Base-by-base conservation (phyloP, 2,888 invertebrate species). In the Caenorhabditis afra region DNA sequence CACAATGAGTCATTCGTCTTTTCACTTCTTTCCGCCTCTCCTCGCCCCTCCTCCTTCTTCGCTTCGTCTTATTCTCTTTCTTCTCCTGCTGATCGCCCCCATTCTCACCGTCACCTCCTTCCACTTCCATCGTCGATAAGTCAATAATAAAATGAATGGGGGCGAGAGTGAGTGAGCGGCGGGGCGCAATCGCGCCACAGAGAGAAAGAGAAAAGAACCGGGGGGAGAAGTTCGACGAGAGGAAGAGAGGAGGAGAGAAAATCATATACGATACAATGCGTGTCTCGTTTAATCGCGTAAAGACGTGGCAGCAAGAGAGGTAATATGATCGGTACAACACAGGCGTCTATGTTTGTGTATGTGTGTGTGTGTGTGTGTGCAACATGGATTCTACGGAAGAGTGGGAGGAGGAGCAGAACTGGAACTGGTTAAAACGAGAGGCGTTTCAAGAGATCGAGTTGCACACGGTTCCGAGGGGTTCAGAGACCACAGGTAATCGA, bases 91-190 rank as follows among this genome's bases (percentile, higher is more conserved):
- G 7, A 20, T 52, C 52, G 7, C 52, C 22, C 22, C n/a, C 23
- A 52, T 20, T 52, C 23, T 16, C 11, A 29, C 52, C 22, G 29
- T 29, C 20, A 3, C 12, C 52, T 35, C 11, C 29, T 35, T 55
- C 35, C 41, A 11, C 20, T 35, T 55, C 35, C 41, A 11, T 7
- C 50, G 44, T 16, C 73, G 73, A 73, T 73, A 73, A 73, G 73
- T 73, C 73, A 73, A 73, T 73, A 73, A 73, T 64, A 73, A 64
- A 73, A 73, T 73, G 73, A 65, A 73, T 73, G 35, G 71, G 53
- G 23, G 29, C 22, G 39, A 70, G 29, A 55, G 59, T 20, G 44
- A 20, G 55, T n/a, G 22, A 39, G 57, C 29, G 29, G 4, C 4
- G 4, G 7, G 29, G 29, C 29, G 29, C 29, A 29, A 29, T 29